Evolutionary conservation across 2,113 vertebrate species (phyloP), one percentile per base, ranked within the genome.

Genomic region (Pelmatolapia mariae): DNA sequence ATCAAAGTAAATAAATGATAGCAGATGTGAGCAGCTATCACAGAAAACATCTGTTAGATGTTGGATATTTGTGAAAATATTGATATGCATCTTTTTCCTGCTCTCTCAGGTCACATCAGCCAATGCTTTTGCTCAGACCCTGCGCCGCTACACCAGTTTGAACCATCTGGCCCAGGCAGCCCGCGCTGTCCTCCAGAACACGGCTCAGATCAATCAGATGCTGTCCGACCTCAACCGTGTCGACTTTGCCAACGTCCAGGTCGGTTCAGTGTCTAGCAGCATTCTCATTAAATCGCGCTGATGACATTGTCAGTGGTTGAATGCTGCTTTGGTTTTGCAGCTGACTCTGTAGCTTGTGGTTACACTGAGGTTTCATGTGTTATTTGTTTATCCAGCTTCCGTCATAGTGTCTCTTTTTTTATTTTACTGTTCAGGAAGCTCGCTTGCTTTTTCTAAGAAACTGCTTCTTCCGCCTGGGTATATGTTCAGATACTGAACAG

Each of bases 151-250:
- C 95, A 98, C 98, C 3, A 98, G 98, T 50, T 95, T 98, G 36
- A 98, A 98, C 91, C 98, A 98, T 91, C 93, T 98, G 59, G 98
- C 98, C 3, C 98, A 98, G 95, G 98, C 98, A 0, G 98, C 98
- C 1, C 97, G 98, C 0, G 98, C 98, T 0, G 98, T 98, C 73
- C 96, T 98, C 57, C 98, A 98, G 96, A 98, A 98, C 93, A 98
- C 98, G 0, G 97, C 98, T 1, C 98, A 98, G 94, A 98, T 98
- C 94, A 98, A 97, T 95, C 98, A 98, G 96, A 98, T 98, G 98
- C 96, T 98, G 71, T 98, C 97, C 3, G 98, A 98, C 91, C 97
- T 98, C 90, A 98, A 99, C 93, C 96, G 98, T 1, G 98, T 98
- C 4, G 98, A 99, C 94, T 99, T 99, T 89, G 97, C 98, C 59